phyloP scores from a whole-genome alignment of 35 echinoderm and acorn worm genomes.

The Antedon bifida region DNA sequence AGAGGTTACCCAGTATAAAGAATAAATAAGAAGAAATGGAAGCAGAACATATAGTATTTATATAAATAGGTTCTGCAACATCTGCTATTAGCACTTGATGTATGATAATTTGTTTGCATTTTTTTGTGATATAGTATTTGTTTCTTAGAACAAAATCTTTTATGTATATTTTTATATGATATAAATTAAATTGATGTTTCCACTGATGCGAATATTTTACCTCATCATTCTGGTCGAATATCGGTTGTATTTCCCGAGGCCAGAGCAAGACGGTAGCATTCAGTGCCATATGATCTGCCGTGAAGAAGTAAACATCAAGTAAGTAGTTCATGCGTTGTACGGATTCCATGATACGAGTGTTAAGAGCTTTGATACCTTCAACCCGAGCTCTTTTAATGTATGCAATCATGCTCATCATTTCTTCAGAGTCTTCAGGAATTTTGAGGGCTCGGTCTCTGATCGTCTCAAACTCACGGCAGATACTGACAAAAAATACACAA shows the following conservation, averaged over 20 bases:
- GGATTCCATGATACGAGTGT: slow-evolving; percentile 51
- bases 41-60: too few species aligned
- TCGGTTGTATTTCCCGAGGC: slow-evolving; percentile 67
- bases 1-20: too few species aligned
- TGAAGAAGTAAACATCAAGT: slow-evolving; percentile 89
- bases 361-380: slow-evolving; percentile 68
- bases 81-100: too few species aligned
- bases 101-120: too few species aligned
- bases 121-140: too few species aligned
- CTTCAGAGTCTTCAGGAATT: slow-evolving; percentile 59
- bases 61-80: too few species aligned
- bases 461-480: slow-evolving; percentile 93
- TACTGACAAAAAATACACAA: slow-evolving; percentile 25
- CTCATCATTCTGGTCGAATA: slow-evolving; percentile 98
- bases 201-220: too few species aligned
- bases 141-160: too few species aligned
- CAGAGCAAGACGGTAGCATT: slow-evolving; percentile 73
- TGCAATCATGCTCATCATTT: slow-evolving; percentile 89
- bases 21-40: too few species aligned
- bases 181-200: neutral
- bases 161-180: too few species aligned
- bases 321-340: slow-evolving; percentile 71
- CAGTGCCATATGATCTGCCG: slow-evolving; percentile 71
- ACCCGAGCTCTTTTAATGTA: slow-evolving; percentile 88
- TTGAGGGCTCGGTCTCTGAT: slow-evolving; percentile 87